Evolutionary conservation across 2,888 invertebrate species (phyloP).

Genomic region (Schizotus pectinicornis): DNA sequence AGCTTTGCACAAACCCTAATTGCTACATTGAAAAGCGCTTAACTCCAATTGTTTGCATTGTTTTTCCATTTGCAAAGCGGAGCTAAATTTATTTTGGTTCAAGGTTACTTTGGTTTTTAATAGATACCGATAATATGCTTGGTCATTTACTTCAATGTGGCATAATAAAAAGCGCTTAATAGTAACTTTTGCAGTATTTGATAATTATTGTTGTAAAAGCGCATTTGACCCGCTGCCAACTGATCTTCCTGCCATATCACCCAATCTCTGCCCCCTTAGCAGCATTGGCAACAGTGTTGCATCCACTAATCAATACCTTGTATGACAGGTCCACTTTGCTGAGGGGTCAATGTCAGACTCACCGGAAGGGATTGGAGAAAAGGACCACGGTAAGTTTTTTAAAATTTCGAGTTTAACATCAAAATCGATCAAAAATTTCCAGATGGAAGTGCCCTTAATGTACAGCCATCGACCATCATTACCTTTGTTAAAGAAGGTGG

Average conservation of each 20-base stretch:
- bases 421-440: slow-evolving; percentile 9
- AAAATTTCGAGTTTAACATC: slow-evolving; percentile 2
- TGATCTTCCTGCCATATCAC: slow-evolving; percentile 3
- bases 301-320: slow-evolving; percentile 50
- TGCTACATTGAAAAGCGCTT: too few species aligned
- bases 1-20: too few species aligned
- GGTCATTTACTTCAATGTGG: too few species aligned
- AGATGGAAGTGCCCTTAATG: slow-evolving; percentile 65
- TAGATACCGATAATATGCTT: too few species aligned
- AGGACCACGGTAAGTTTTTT: slow-evolving; percentile 43
- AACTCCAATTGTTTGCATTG: too few species aligned
- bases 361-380: slow-evolving; percentile 45
- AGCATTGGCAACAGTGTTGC: neutral
- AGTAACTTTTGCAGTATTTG: neutral
- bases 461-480: slow-evolving; percentile 74
- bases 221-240: too few species aligned
- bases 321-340: slow-evolving; percentile 69
- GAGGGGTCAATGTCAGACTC: slow-evolving; percentile 64
- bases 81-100: too few species aligned
- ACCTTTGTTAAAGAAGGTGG: slow-evolving; percentile 71
- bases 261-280: neutral
- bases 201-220: neutral
- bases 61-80: too few species aligned
- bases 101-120: too few species aligned
- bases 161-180: too few species aligned